Evolutionary conservation across 1,140 invertebrate species (phyloP).

Genomic region (Eriosoma lanigerum): DNA sequence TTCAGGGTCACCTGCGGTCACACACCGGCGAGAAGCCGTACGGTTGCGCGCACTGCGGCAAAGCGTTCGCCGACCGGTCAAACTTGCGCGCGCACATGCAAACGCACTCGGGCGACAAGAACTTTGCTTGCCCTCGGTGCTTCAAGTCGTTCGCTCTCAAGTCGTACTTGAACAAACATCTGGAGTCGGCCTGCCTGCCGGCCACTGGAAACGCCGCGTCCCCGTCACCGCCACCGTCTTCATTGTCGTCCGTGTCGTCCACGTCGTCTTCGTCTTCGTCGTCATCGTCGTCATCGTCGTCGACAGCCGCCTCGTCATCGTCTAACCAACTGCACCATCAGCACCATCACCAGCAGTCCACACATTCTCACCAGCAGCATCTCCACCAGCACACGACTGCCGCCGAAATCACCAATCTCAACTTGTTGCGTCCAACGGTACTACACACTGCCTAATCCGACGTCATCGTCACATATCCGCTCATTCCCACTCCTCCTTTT

Average conservation of each 20-base stretch:
- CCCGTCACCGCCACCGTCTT: conserved; percentile 54
- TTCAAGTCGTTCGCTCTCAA: conserved; percentile 93
- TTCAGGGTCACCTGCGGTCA: conserved; percentile 90
- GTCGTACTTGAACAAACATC: conserved; percentile 96
- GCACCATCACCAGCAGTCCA: neutral
- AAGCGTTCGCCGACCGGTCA: conserved; percentile 96
- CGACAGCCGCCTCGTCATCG: neutral
- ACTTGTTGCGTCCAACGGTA: conserved; percentile 44
- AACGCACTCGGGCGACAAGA: conserved; percentile 87
- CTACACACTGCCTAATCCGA: conserved; percentile 28
- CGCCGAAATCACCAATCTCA: conserved; percentile 47
- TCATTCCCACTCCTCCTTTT: neutral
- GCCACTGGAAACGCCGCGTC: conserved; percentile 57
- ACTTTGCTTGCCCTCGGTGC: conserved; percentile 86
- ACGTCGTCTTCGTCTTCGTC: neutral
- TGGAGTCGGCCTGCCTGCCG: conserved; percentile 85
- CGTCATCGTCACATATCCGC: neutral
- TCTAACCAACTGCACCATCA: neutral
- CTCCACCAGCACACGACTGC: neutral
- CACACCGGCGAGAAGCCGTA: conserved; percentile 99
- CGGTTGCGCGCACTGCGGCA: conserved; percentile 97
- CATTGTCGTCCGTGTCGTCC: conserved; percentile 56
- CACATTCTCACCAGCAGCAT: neutral
- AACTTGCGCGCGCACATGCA: conserved; percentile 93
- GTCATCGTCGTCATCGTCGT: conserved; percentile 52